Evolutionary conservation across 2,113 vertebrate genomes (phyloP), one percentile per base, ranked within the genome.

Genomic region (Sander lucioperca): DNA sequence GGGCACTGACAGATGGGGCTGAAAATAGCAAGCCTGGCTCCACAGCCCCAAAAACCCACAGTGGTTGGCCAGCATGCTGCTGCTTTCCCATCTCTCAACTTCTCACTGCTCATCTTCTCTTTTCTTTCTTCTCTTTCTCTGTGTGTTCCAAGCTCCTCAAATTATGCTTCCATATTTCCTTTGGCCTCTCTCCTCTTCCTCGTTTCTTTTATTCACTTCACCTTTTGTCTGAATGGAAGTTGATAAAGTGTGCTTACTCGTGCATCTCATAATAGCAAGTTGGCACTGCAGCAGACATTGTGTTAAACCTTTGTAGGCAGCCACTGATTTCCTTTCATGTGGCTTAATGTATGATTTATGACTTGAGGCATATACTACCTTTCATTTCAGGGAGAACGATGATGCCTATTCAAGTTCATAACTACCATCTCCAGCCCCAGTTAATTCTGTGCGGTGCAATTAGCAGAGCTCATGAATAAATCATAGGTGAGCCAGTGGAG

Each of bases 1-100:
- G 88, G 90, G 78, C 88, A 85, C 92, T 95, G 95, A 96, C 95
- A 95, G 92, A 94, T 90, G 79, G 63, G 73, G 89, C 92, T 93
- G 88, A 91, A 95, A 95, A 95, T 93, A 95, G 93, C 84, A 88
- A 73, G 69, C 47, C 66, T 74, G 86, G 83, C 85, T 89, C 87
- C 91, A 84, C 67, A 85, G 86, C 77, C 84, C 90, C 87, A 91
- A 89, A 93, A 91, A 88, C 73, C 85, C 89, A 82, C 85, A 79
- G 87, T 73, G 73, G 66, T 72, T 59, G 59, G 86, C 75, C 75
- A 78, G 78, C 66, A 81, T 50, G 82, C 39, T 13, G 70, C 82
- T 59, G 81, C 80, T 79, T 80, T 81, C 74, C 47, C 77, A 85
- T 78, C 75, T 77, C 68, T 82, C 63, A 74, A 85, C 89, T 88